Conservation (phyloP, 1,140 invertebrate genomes). For the Alviniconcha marisindica region DNA sequence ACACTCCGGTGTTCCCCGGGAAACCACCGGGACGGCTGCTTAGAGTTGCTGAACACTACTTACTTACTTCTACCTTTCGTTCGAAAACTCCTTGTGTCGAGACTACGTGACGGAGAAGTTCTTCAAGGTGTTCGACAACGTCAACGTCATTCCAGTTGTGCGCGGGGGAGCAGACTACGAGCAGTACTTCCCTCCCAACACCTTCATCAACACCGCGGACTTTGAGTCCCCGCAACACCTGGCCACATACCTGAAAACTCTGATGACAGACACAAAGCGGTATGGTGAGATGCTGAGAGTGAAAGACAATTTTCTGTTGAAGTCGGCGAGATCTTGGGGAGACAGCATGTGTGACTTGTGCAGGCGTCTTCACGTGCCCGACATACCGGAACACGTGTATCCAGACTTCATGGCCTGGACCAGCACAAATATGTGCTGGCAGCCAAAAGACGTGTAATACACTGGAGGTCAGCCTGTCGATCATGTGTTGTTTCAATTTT, state of each 20-base stretch:
- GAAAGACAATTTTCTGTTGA: constrained; percentile 35
- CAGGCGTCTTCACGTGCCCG: too few species aligned
- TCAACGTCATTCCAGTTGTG: constrained; percentile 76
- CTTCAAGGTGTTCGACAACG: constrained; percentile 54
- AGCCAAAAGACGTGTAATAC: too few species aligned
- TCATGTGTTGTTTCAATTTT: too few species aligned
- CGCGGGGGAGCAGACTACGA: constrained; percentile 78
- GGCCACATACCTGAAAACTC: constrained; percentile 88
- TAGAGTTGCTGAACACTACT: constrained; percentile 89
- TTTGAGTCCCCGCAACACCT: constrained; percentile 91
- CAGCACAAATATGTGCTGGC: too few species aligned
- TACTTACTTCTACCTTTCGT: constrained; percentile 81
- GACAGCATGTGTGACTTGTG: too few species aligned
- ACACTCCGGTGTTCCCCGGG: constrained; percentile 73
- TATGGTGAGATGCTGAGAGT: constrained; percentile 58
- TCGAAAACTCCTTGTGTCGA: constrained; percentile 74
- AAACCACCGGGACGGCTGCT: constrained; percentile 86
- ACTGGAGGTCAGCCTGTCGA: too few species aligned
- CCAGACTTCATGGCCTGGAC: too few species aligned
- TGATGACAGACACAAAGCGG: constrained; percentile 63
- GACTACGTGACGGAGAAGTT: constrained; percentile 75
- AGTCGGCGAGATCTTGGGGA: too few species aligned
- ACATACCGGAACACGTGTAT: too few species aligned
- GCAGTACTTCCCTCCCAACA: constrained; percentile 80
- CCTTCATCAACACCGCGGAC: constrained; percentile 96